phyloP scores from a whole-genome alignment of 2,113 vertebrate genomes.

The Macaca mulatta region DNA sequence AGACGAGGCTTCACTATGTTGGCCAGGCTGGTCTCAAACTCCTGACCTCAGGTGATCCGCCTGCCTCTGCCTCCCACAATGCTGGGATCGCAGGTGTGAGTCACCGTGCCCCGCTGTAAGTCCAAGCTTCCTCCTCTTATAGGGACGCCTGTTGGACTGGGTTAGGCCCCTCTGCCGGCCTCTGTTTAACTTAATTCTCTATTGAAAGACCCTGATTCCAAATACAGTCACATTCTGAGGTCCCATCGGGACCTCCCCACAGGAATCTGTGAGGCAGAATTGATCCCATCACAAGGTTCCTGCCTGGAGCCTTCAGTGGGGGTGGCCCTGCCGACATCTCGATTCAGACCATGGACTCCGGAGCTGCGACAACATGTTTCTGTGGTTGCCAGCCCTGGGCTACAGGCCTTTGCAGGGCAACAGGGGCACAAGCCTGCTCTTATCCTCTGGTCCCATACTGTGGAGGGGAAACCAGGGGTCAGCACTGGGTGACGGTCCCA shows the following conservation, averaged over 20 bases:
- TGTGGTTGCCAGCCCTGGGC: neutral
- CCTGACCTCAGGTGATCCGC: too few species aligned
- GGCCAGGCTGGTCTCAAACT: too few species aligned
- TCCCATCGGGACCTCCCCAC: accelerated
- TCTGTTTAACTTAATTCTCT: too few species aligned
- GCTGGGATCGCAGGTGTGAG: too few species aligned
- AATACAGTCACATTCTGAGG: neutral
- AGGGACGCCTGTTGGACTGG: too few species aligned
- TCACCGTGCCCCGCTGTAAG: accelerated
- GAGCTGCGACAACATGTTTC: neutral
- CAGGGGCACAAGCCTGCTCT: too few species aligned
- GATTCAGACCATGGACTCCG: too few species aligned
- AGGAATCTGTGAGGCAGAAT: neutral
- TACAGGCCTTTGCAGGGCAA: neutral
- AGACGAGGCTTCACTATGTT: too few species aligned
- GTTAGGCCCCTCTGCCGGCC: too few species aligned
- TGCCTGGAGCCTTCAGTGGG: neutral
- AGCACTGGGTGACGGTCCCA: neutral
- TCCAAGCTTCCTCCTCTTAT: neutral
- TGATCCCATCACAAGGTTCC: neutral
- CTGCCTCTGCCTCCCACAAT: too few species aligned
- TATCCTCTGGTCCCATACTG: too few species aligned
- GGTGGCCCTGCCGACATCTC: accelerated
- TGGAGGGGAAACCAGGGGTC: neutral
- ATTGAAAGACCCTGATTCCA: neutral